phyloP scores from a whole-genome alignment of 2,113 vertebrate species.

The Ifrita kowaldi region DNA sequence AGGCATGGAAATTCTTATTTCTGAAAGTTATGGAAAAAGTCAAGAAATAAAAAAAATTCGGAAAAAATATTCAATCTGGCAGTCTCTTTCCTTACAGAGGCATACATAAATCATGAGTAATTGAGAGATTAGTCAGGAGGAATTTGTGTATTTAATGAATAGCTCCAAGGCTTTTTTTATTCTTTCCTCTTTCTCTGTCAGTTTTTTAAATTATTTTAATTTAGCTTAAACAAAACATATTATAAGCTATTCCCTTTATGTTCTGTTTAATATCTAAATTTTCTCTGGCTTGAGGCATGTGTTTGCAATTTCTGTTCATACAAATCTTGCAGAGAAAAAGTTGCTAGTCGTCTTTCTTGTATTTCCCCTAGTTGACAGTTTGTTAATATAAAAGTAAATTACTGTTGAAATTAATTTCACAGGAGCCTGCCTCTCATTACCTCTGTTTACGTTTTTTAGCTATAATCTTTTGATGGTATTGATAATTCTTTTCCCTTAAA shows the following conservation, averaged over 20 bases:
- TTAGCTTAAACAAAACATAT: background rate
- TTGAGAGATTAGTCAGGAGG: background rate
- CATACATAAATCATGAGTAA: background rate
- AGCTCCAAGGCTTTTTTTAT: background rate
- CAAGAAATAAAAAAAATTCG: background rate
- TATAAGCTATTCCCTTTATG: background rate
- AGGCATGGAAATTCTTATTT: background rate
- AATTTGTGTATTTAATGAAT: background rate
- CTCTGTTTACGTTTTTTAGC: background rate
- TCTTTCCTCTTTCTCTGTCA: background rate
- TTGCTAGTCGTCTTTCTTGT: background rate
- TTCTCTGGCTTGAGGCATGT: background rate
- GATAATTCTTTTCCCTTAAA: constrained; percentile 12
- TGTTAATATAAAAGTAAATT: constrained; percentile 24
- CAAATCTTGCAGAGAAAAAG: background rate
- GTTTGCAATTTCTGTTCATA: background rate
- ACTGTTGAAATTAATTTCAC: background rate
- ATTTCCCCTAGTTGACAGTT: constrained; percentile 4
- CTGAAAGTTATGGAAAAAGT: background rate
- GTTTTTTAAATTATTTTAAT: background rate
- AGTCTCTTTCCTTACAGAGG: background rate
- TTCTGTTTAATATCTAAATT: background rate
- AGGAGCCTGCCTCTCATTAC: constrained; percentile 11
- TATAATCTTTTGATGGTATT: background rate
- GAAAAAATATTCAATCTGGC: background rate